A percentile compares a stretch with the other conserved stretches of the same genome.
Conservation (phyloP, 2,797 vertebrate genomes). For the Lepus townsendii region DNA sequence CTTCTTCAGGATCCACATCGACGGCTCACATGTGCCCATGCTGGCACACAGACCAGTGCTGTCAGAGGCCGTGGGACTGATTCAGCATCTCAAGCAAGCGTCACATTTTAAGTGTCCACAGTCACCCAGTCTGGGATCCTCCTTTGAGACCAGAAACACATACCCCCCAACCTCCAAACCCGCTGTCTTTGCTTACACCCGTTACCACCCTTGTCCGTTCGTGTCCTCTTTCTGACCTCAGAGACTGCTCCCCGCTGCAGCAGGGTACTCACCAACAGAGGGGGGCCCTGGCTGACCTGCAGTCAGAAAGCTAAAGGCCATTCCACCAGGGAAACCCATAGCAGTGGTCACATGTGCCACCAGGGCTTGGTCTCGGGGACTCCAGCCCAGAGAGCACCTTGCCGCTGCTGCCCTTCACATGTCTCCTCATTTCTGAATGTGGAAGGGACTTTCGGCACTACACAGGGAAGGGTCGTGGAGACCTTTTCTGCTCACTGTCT, state of each 20-base stretch:
- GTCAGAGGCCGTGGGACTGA: slow-evolving; percentile 77
- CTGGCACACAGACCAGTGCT: slow-evolving; percentile 72
- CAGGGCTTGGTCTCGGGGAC: neutral
- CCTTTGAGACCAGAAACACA: slow-evolving; percentile 47
- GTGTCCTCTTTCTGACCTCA: neutral
- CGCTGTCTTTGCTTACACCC: neutral
- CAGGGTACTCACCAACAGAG: neutral
- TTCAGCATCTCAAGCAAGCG: slow-evolving; percentile 82
- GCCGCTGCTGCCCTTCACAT: neutral
- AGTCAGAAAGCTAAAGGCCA: neutral
- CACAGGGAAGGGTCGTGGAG: neutral
- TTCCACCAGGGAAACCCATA: neutral
- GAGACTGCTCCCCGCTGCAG: neutral
- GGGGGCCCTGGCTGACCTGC: neutral
- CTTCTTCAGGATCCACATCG: slow-evolving; percentile 35
- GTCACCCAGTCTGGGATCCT: slow-evolving; percentile 14
- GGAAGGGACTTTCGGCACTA: neutral
- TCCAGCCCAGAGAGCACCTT: neutral
- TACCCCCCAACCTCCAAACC: neutral
- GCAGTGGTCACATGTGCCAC: neutral
- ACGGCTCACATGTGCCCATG: slow-evolving; percentile 54
- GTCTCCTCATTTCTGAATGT: neutral
- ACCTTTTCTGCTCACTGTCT: neutral
- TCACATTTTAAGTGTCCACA: slow-evolving; percentile 83
- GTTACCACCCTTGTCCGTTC: neutral